These are phyloP conservation scores for Chelon auratus DNA, from an alignment of 2,797 vertebrate species.

Conservation along the genomic window DNA sequence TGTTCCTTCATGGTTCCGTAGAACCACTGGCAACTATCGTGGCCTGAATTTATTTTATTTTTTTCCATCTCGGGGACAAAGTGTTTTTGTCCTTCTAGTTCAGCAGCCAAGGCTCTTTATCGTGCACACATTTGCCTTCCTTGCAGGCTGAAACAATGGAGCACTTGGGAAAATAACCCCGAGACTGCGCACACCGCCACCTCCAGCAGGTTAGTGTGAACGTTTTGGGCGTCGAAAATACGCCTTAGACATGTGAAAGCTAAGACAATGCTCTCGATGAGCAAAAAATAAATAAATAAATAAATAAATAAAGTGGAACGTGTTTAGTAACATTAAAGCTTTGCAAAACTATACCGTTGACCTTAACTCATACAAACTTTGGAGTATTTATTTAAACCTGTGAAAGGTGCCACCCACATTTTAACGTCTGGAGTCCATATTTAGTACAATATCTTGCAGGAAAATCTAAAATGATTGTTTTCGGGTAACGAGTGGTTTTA, in stretches of 20 bases:
- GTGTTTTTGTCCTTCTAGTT: neutral
- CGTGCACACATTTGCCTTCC: slow-evolving; percentile 27
- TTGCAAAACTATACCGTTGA: slow-evolving; percentile 8
- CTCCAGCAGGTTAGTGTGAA: slow-evolving; percentile 5
- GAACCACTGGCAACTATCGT: neutral
- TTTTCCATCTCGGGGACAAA: neutral
- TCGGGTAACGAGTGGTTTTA: neutral
- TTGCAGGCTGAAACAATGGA: slow-evolving; percentile 43
- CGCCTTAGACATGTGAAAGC: slow-evolving; percentile 10
- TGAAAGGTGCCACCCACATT: neutral
- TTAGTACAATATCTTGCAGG: neutral
- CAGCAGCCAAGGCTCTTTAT: slow-evolving; percentile 15
- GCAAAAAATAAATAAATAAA: slow-evolving; percentile 41
- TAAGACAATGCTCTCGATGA: slow-evolving; percentile 20
- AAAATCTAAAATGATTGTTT: neutral
- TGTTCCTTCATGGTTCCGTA: neutral
- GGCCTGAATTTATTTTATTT: neutral
- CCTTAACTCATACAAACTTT: slow-evolving; percentile 21
- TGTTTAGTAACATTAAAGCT: neutral
- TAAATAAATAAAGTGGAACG: slow-evolving; percentile 7
- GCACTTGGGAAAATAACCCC: slow-evolving; percentile 18
- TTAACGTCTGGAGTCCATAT: neutral
- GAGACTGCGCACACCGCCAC: neutral
- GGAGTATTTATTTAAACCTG: neutral
- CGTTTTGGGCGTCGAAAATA: slow-evolving; percentile 22